A percentile compares a stretch with the other conserved stretches of the same genome.
phyloP scores from a whole-genome alignment of 2,888 invertebrate species.

The Pyrrhia umbra region DNA sequence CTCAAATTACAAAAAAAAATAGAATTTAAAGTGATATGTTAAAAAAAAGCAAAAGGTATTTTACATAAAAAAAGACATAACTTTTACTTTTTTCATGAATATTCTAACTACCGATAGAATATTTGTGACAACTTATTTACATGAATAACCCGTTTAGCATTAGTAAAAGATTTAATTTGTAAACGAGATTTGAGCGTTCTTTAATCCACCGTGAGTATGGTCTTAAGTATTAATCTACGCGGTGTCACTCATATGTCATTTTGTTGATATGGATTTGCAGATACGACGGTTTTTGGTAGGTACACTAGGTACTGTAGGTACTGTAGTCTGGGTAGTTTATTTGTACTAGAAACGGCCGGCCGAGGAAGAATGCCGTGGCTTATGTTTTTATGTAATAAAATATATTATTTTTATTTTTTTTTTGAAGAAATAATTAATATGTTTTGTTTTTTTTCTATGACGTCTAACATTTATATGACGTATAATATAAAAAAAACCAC shows the following conservation, averaged over 20 bases:
- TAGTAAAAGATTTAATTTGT: slow-evolving; percentile 54
- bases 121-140: slow-evolving; percentile 46
- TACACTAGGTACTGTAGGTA: slow-evolving; percentile 10
- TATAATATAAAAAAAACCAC: too few relatives aligned
- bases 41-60: neutral
- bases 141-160: slow-evolving; percentile 53
- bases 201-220: slow-evolving; percentile 57
- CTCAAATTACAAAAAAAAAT: too few relatives aligned
- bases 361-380: too few relatives aligned
- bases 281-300: slow-evolving; percentile 32
- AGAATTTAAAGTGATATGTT: neutral
- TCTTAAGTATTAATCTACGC: slow-evolving; percentile 58
- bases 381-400: too few relatives aligned
- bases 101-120: slow-evolving; percentile 5
- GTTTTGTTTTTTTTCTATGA: too few relatives aligned
- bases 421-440: too few relatives aligned
- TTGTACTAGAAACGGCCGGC: too few relatives aligned
- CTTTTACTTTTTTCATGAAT: slow-evolving; percentile 48
- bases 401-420: too few relatives aligned
- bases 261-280: slow-evolving; percentile 59
- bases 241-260: slow-evolving; percentile 63
- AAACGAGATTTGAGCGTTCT: slow-evolving; percentile 34
- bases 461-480: too few relatives aligned
- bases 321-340: slow-evolving; percentile 14
- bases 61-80: slow-evolving; percentile 23